Percentiles rank a stretch among this genome's conserved stretches.
These are phyloP conservation scores for Syngnathoides biaculeatus DNA, from an alignment of 2,113 vertebrate species.

Conservation along the genomic window DNA sequence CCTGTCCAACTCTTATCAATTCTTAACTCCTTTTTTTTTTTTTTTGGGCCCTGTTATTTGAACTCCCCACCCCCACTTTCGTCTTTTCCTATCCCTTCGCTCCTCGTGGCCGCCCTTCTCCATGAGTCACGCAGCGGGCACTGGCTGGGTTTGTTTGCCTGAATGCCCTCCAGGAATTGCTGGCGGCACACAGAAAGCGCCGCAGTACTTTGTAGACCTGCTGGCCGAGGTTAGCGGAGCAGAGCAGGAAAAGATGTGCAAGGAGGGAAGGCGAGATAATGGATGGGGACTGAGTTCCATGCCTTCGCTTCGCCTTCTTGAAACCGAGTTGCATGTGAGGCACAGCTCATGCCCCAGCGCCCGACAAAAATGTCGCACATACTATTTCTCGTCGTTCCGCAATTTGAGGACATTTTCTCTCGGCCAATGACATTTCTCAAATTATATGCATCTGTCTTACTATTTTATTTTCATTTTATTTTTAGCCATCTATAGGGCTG, in stretches of 20 bases:
- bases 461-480: no score
- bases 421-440: no score
- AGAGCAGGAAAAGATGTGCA: conserved; percentile 14
- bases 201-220: conserved; percentile 48
- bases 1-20: conserved; percentile 40
- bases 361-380: no score
- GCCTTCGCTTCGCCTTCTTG: conserved; percentile 9
- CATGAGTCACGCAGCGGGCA: conserved; percentile 53
- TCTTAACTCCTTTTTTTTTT: conserved; percentile 35
- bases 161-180: conserved; percentile 72
- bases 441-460: no score
- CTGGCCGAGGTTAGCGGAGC: conserved; percentile 36
- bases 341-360: neutral
- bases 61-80: conserved; percentile 22
- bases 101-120: conserved; percentile 23
- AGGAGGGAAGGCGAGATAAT: conserved; percentile 6
- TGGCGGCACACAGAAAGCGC: conserved; percentile 53
- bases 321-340: conserved; percentile 29
- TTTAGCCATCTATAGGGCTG: no score
- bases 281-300: neutral
- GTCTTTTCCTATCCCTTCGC: neutral
- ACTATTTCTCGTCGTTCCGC: no score
- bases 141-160: conserved; percentile 63
- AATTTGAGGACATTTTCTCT: no score
- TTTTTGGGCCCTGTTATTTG: conserved; percentile 40